A percentile compares a stretch with the other conserved stretches of the same genome.
phyloP scores from a whole-genome alignment of 2,797 vertebrate species.

The Chelidonichthys spinosus region DNA sequence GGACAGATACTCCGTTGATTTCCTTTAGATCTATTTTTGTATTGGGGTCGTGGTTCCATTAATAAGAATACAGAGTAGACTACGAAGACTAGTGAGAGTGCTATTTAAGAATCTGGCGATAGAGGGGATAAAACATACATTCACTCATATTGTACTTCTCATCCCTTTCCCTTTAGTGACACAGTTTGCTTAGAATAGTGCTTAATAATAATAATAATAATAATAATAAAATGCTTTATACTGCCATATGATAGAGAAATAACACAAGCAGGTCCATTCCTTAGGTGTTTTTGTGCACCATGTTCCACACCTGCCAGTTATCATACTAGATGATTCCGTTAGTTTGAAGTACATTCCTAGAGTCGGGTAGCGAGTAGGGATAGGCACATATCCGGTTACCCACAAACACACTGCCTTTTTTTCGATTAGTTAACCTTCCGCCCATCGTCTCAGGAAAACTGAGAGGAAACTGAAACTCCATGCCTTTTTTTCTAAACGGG shows the following conservation, averaged over 20 bases:
- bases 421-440: constrained; percentile 72
- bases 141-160: constrained; percentile 73
- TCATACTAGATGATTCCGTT: constrained; percentile 77
- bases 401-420: constrained; percentile 81
- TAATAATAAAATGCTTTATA: constrained; percentile 85
- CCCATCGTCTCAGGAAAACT: constrained; percentile 82
- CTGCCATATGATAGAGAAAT: constrained; percentile 83
- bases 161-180: constrained; percentile 78
- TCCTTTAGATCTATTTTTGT: constrained; percentile 86
- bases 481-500: constrained; percentile 82
- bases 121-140: constrained; percentile 68
- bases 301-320: constrained; percentile 80
- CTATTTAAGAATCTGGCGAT: constrained; percentile 56
- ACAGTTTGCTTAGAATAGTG: constrained; percentile 81
- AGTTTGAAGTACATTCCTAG: constrained; percentile 83
- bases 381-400: constrained; percentile 77
- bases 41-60: constrained; percentile 80
- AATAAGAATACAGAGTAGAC: constrained; percentile 74
- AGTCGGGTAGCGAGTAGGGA: constrained; percentile 76
- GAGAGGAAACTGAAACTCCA: constrained; percentile 80
- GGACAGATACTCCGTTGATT: constrained; percentile 81
- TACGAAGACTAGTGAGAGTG: constrained; percentile 53
- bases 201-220: constrained; percentile 63
- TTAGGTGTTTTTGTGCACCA: constrained; percentile 77
- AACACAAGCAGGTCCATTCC: constrained; percentile 85